Evolutionary conservation across 1,140 invertebrate genomes (phyloP), one percentile per base, ranked within the genome.

Genomic region (Anoplophora glabripennis): DNA sequence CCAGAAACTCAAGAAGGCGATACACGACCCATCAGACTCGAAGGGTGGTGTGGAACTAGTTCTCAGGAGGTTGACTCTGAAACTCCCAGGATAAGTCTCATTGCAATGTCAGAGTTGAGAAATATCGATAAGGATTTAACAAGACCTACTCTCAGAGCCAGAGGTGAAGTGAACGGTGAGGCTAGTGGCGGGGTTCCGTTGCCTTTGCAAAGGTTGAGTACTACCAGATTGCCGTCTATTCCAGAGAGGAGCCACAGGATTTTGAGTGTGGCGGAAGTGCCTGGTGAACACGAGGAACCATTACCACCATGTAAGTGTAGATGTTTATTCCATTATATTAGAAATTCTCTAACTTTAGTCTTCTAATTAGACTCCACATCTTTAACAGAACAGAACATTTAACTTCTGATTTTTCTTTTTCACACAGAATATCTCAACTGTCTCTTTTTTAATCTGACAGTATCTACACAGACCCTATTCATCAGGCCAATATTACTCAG

Each of bases 151-250:
- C 60, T 70, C 54, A 67, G 61, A 57, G 52, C 61, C 45, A 61
- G 63, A 46, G 61, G 63, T 44, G 56, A 51, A 37, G 64, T 45
- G 41, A 67, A 72, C 28, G 70, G 64, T 15, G 70, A 73, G 64
- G 70, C 72, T n/a, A 72, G 70, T 54, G 74, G 70, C 18, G 70
- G 72, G 37, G 63, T 77, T 21, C 82, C 84, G 4, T 79, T 87
- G 42, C 86, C 86, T n/a, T 69, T 89, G 60, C 79, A 86, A 59
- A 87, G 89, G 68, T 81, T 89, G 28, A 83, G 83, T 14, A 89
- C 87, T 35, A 87, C 90, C 36, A 83, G 88, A 63, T 79, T 92
- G 68, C 89, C 90, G 4, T 91, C 87, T n/a, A 90, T 88, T 68
- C 88, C 85, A n/a, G 89, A 88, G 68, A 78, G 87, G 61, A 84